Evolutionary conservation across 1,140 invertebrate species (phyloP), one percentile per base, ranked within the genome.

Genomic region (Eueides isabella): DNA sequence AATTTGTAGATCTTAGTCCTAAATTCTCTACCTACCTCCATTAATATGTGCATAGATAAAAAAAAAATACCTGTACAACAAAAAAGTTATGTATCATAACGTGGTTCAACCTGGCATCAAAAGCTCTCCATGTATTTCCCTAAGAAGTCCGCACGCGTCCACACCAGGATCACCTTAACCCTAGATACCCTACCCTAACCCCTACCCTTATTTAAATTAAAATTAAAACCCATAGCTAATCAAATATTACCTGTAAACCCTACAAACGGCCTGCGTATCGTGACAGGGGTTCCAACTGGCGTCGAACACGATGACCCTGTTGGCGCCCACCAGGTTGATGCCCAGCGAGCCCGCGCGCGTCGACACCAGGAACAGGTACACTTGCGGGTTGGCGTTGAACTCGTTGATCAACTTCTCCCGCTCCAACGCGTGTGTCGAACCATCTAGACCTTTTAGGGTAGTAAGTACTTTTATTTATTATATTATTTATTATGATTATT

Each of bases 261-360:
- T 94, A 91, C 99, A 99, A 1, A 99, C 98, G 66, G 99, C 99
- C 93, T 99, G 99, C 1, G 98, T 99, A 88, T 99, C 99, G 89
- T 99, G 98, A 86, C 99, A 99, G n/a, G 99, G 99, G 94, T 99
- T 99, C 98, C 99, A 99, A 4, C 98, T 99, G 41, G 98, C 98
- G 94, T 99, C 99, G 84, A 99, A 97, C 33, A 99, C 98, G 28
- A 99, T 97, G 0, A 99, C 99, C 64, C 99, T 94, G 94, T 99
- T 99, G 0, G 99, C 99, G 28, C 98, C 99, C 61, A 98, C 97
- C 26, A 99, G 95, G 94, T 99, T 99, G 64, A 99, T 99, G 5
- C 99, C 99, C 16, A 99, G 93, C 28, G 98, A 99, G 16, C 99
- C 99, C 67, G 99, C 99, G 85, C 98, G 95, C 0, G 98, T 99